phyloP scores from a whole-genome alignment of 2,113 vertebrate genomes.

The Malurus alboscapulatus region DNA sequence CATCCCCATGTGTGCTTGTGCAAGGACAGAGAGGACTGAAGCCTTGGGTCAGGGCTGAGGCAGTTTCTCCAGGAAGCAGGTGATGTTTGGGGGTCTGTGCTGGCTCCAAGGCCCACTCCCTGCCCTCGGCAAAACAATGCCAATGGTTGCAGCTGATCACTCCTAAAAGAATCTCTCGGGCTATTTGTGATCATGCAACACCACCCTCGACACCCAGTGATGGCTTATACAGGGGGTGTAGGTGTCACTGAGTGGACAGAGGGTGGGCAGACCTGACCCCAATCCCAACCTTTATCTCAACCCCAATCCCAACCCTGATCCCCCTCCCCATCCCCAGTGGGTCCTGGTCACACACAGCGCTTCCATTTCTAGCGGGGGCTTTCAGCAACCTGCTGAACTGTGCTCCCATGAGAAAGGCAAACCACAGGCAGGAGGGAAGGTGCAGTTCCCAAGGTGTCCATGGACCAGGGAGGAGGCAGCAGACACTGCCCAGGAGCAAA shows the following conservation, averaged over 20 bases:
- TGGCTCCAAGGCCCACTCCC: neutral
- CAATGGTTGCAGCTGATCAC: neutral
- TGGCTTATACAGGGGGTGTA: accelerated
- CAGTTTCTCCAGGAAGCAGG: neutral
- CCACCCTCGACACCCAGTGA: accelerated
- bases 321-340: neutral
- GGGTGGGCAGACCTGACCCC: neutral
- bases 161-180: accelerated
- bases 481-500: neutral
- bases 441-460: neutral
- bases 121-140: neutral
- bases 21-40: neutral
- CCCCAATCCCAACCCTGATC: accelerated
- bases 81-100: accelerated
- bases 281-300: neutral
- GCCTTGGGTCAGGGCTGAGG: neutral
- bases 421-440: neutral
- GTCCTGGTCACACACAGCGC: accelerated
- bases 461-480: accelerated
- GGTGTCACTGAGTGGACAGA: neutral
- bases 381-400: neutral
- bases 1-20: neutral
- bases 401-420: neutral
- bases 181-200: neutral
- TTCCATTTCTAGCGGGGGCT: accelerated